Evolutionary conservation across 2,888 invertebrate species (phyloP), one percentile per base, ranked within the genome.

Genomic region (Coenonympha arcania): DNA sequence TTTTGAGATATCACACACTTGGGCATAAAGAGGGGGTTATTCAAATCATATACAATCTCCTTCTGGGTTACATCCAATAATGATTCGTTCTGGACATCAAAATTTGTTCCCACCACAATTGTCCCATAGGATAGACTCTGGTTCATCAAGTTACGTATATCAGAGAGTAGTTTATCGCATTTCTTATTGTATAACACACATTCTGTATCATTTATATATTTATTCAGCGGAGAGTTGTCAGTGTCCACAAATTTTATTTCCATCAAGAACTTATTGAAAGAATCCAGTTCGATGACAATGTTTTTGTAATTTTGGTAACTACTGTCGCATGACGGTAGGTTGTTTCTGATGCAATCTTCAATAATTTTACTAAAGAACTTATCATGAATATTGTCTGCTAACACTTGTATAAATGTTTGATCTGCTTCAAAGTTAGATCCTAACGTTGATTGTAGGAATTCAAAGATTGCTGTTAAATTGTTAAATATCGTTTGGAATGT

Each of bases 341-440:
- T 79, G 51, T 68, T 77, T 43, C 75, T 69, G 2, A 87, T 79
- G 48, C 85, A 87, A 30, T 86, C 80, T 44, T 84, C 79, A 55
- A 86, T 81, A 5, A 87, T 75, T 66, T 78, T 83, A 41, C 69
- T 70, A 15, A 85, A 87, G 59, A 87, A 87, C 47, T 77, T 80
- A 1, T 77, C 67, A 20, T 71, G 63, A 1, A 80, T 75, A 1
- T 73, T 76, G 30, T 83, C 78, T 0, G 82, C 76, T 52, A 87
- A 80, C 0, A 83, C 69, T 61, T 78, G 74, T 26, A 86, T 78
- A 30, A 87, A 86, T 18, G 76, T 75, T 48, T 71, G 67, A 13
- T 78, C 76, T 45, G 69, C 66, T 43, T 83, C 77, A 63, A 87
- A 77, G 33, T 78, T 76, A 0, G 74, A 72, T 0, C 84, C 85